Evolutionary conservation across 1,140 invertebrate species (phyloP), one percentile per base, ranked within the genome.

Genomic region (Cydia fagiglandana): DNA sequence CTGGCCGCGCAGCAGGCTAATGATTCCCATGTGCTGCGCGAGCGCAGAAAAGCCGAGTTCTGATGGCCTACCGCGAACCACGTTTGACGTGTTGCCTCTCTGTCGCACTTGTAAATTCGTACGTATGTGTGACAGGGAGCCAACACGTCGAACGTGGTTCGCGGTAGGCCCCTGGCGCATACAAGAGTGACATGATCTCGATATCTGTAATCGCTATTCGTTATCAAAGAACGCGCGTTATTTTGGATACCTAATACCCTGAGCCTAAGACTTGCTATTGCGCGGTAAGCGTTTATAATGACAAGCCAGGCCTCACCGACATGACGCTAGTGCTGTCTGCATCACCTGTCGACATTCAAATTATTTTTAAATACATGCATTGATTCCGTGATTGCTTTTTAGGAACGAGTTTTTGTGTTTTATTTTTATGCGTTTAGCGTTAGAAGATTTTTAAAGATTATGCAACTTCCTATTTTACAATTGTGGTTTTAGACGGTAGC

Each of bases 1-100:
- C 85, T 86, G 84, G 82, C 83, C 80, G 82, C 80, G 78, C 66
- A 30, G 30, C 30, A 61, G 79, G 76, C 79, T 81, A 80, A 79
- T 75, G 75, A 61, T 61, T 56, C 17, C 56, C 17, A 24, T 12
- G 3, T n/a, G 24, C 24, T 50, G 13, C 20, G 56, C 17, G 56
- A 61, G 2, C 56, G 56, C 56, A 61, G 17, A 20, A 7, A 20
- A 2, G 6, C 20, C 12, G 9, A 61, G 20, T 24, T 10, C 56
- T n/a, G n/a, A n/a, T n/a, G n/a, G n/a, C n/a, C n/a, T n/a, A n/a
- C n/a, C n/a, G n/a, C n/a, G n/a, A n/a, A n/a, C n/a, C n/a, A n/a
- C n/a, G n/a, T n/a, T n/a, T n/a, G n/a, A n/a, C n/a, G n/a, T n/a
- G n/a, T n/a, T n/a, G n/a, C n/a, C n/a, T n/a, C n/a, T n/a, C n/a